Conservation (phyloP, 35 echinoderm and acorn worm genomes). For the Stichopus chloronotus region DNA sequence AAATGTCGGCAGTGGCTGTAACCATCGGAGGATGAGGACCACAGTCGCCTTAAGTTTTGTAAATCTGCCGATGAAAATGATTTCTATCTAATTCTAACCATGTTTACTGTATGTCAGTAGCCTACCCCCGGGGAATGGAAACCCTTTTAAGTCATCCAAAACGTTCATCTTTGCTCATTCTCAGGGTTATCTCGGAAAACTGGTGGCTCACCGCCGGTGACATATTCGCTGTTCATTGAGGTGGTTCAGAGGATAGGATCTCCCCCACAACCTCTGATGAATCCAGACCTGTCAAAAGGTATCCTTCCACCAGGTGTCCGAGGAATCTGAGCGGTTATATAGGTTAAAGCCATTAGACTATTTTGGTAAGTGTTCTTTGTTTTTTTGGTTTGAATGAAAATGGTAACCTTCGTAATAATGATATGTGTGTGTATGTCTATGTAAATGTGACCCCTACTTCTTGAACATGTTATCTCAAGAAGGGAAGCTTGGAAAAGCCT, state of each 20-base stretch:
- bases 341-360: conserved; percentile 9
- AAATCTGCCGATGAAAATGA: no score
- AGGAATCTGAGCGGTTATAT: background rate
- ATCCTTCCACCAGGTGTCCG: background rate
- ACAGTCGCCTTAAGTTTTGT: no score
- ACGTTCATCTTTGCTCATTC: no score
- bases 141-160: no score
- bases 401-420: background rate
- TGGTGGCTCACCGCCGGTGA: conserved; percentile 80
- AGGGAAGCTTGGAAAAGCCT: background rate
- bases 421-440: background rate
- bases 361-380: background rate
- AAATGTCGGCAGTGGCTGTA: no score
- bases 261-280: conserved; percentile 55
- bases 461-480: background rate
- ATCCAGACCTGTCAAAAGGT: conserved; percentile 44
- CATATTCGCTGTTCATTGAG: conserved; percentile 78
- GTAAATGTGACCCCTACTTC: background rate
- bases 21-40: no score
- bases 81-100: no score
- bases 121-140: no score
- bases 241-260: conserved; percentile 63
- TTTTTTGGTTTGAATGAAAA: background rate
- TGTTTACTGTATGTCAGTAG: no score
- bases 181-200: conserved; percentile 77